phyloP scores from a whole-genome alignment of 2,888 invertebrate species.

The Stenchaetothrips biformis region DNA sequence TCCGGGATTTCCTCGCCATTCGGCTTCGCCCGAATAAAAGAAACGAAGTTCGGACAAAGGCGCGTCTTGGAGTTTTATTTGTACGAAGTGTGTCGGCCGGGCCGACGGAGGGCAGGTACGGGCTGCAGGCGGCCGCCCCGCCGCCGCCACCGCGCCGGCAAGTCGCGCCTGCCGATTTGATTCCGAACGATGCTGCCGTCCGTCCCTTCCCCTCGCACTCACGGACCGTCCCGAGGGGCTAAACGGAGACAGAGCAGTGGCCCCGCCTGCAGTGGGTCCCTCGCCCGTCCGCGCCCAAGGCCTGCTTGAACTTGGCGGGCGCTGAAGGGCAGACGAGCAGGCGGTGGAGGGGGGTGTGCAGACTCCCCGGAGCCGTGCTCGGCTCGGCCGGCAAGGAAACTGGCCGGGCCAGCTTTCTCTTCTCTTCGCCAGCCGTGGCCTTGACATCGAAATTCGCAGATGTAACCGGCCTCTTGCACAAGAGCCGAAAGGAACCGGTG shows the following conservation, averaged over 20 bases:
- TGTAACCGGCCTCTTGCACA: background rate
- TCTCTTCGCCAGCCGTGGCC: background rate
- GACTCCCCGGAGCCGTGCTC: background rate
- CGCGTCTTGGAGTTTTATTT: background rate
- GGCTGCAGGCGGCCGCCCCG: no score
- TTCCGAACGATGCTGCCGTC: no score
- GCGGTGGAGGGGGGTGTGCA: background rate
- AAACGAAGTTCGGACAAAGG: background rate
- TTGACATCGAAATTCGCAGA: background rate
- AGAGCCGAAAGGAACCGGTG: background rate
- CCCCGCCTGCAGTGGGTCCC: no score
- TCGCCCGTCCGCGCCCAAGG: no score
- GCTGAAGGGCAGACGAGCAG: background rate
- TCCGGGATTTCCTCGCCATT: background rate
- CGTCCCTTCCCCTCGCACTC: no score
- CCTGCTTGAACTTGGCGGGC: no score
- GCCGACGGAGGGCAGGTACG: no score
- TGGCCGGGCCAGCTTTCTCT: background rate
- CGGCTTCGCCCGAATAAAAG: background rate
- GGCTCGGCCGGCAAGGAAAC: background rate
- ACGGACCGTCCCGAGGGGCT: no score
- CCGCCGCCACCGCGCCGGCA: no score
- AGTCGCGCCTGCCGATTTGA: no score
- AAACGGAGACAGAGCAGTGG: no score
- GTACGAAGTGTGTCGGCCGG: background rate